Evolutionary conservation across 2,797 vertebrate genomes (phyloP), one percentile per base, ranked within the genome.

Genomic region (Rhinogobio ventralis): DNA sequence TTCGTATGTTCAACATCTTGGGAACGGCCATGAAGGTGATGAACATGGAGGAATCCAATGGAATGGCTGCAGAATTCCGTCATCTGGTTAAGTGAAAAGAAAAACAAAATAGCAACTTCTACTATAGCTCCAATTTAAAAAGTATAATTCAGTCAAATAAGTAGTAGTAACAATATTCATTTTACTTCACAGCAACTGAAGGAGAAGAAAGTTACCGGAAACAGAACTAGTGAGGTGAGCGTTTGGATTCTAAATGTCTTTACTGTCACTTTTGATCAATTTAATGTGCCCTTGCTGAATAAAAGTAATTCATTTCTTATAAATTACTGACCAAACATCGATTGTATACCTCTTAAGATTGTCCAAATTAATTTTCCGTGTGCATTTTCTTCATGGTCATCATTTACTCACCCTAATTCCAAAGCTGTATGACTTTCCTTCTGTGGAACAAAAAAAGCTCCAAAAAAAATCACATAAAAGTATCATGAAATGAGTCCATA

Each of bases 41-140:
- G 98, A 99, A 99, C 93, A 98, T 99, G 97, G 98, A 99, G 89
- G 98, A 99, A 90, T 99, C 97, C 1, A 99, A 98, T 25, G 98
- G 98, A 74, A 97, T 99, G 89, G 97, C 98, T 0, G 98, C 97
- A 28, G 98, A 99, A 91, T 99, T 99, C 91, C 95, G 98, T 88
- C 98, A 99, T 86, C 88, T 98, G 96, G 98, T 98, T 88, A 92
- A 91, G 0, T 19, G 2, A 19, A 53, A 36, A 36, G 25, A 9
- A 14, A 39, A 14, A 10, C 5, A 6, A 60, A 53, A 19, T 0
- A 33, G 15, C 36, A n/a, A 17, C 49, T 33, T 10, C 25, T 28
- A 71, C 20, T n/a, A 2, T 23, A 28, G 20, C 15, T 33, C 13
- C 42, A 53, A 7, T n/a, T 51, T 62, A 57, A 57, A 23, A 20